These are phyloP conservation scores for Slavum lentiscoides DNA, from an alignment of 2,888 invertebrate genomes.

Conservation along the genomic window DNA sequence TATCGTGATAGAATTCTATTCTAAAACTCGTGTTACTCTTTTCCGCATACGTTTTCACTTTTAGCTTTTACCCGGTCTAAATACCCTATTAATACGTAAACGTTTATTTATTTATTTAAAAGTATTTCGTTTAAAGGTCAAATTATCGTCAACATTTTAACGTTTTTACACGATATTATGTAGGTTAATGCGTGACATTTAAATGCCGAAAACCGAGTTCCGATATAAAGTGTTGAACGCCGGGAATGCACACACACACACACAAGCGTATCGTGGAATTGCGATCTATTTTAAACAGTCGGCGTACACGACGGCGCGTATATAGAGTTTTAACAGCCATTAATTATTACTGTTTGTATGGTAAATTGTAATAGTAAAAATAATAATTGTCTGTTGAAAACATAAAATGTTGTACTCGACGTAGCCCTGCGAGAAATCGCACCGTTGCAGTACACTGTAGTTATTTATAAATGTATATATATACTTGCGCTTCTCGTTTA, in stretches of 20 bases:
- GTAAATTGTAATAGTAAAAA: neutral
- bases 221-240: neutral
- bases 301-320: too few species aligned
- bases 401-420: neutral
- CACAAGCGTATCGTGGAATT: neutral
- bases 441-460: neutral
- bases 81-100: too few species aligned
- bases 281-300: conserved; percentile 33
- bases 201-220: conserved; percentile 33
- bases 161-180: neutral
- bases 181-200: conserved; percentile 46
- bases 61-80: too few species aligned
- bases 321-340: too few species aligned
- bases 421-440: neutral
- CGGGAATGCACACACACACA: too few species aligned
- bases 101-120: too few species aligned
- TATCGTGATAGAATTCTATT: too few species aligned
- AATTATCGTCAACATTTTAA: conserved; percentile 19
- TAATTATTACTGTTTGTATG: too few species aligned
- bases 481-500: neutral
- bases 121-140: neutral
- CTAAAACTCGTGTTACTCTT: too few species aligned
- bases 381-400: neutral
- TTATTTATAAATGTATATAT: neutral
- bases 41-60: too few species aligned